A percentile compares a stretch with the other conserved stretches of the same genome.
Conservation (phyloP, 1,140 invertebrate genomes). For the Trachymyrmex septentrionalis region DNA sequence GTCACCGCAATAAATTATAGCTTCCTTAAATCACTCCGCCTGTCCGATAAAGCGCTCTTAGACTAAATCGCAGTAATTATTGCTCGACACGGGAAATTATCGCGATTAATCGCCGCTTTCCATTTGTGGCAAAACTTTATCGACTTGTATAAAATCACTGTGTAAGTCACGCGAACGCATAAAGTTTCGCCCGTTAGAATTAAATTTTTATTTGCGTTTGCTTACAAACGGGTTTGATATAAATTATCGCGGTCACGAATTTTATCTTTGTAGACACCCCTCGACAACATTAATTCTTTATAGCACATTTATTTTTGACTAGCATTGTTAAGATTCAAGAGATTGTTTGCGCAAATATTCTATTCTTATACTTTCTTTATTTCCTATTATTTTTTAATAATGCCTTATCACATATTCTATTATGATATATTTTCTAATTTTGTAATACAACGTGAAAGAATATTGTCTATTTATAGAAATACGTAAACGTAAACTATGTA, state of each 20-base stretch:
- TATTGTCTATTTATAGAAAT: neutral
- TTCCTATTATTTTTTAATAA: neutral
- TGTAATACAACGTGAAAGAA: neutral
- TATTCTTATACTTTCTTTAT: neutral
- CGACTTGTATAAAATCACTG: slow-evolving; percentile 31
- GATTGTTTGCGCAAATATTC: neutral
- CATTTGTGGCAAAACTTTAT: slow-evolving; percentile 37
- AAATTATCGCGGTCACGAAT: slow-evolving; percentile 31
- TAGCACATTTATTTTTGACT: neutral
- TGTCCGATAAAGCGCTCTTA: slow-evolving; percentile 16
- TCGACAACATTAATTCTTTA: slow-evolving; percentile 15
- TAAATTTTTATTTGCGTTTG: slow-evolving; percentile 8
- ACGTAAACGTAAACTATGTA: neutral
- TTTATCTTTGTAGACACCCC: neutral
- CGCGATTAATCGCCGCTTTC: slow-evolving; percentile 24
- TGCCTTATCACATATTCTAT: neutral
- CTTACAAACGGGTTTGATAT: neutral
- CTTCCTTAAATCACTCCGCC: slow-evolving; percentile 38
- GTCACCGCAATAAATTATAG: slow-evolving; percentile 37
- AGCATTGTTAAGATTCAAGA: neutral
- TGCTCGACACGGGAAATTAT: neutral
- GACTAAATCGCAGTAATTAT: slow-evolving; percentile 31
- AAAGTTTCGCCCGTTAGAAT: neutral
- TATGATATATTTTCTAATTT: neutral
- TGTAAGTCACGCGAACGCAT: neutral